Evolutionary conservation across 1,140 invertebrate species (phyloP).

Genomic region (Drosophila ercepeae): DNA sequence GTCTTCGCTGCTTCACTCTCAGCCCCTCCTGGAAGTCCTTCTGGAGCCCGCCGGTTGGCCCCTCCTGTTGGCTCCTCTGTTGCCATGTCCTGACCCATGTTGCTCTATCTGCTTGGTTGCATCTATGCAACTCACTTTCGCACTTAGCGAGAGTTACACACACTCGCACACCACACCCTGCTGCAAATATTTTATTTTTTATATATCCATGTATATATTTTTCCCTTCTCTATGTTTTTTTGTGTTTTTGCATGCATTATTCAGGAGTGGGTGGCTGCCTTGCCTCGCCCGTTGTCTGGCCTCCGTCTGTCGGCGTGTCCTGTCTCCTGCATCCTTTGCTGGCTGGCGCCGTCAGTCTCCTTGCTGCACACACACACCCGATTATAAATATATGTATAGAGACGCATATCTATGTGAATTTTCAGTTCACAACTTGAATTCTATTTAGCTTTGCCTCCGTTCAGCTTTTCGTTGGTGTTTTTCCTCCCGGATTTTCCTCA

Average conservation of each 20-base stretch:
- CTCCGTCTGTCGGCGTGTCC: constrained; percentile 53
- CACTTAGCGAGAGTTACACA: constrained; percentile 56
- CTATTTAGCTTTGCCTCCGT: constrained; percentile 59
- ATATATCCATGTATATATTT: no score
- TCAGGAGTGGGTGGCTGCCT: constrained; percentile 47
- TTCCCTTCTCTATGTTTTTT: constrained; percentile 18
- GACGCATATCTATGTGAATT: constrained; percentile 44
- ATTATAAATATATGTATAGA: constrained; percentile 17
- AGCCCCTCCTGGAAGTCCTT: not conserved
- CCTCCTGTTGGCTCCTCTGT: constrained; percentile 15
- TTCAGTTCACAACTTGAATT: constrained; percentile 68
- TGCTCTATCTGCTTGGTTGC: constrained; percentile 77
- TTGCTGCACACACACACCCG: constrained; percentile 24
- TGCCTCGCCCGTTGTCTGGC: constrained; percentile 55
- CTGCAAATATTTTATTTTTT: constrained; percentile 38
- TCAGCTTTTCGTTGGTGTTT: constrained; percentile 29
- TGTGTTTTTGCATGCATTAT: constrained; percentile 71
- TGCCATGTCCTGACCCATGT: constrained; percentile 65
- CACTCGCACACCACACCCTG: constrained; percentile 12
- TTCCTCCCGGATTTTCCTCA: constrained; percentile 35
- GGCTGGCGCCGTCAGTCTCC: constrained; percentile 62
- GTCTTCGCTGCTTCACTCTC: constrained; percentile 31
- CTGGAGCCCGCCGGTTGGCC: constrained; percentile 13
- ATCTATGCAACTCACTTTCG: constrained; percentile 81
- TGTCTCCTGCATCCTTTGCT: constrained; percentile 41